Conservation (phyloP, 2,797 vertebrate genomes). For the Astyanax mexicanus region DNA sequence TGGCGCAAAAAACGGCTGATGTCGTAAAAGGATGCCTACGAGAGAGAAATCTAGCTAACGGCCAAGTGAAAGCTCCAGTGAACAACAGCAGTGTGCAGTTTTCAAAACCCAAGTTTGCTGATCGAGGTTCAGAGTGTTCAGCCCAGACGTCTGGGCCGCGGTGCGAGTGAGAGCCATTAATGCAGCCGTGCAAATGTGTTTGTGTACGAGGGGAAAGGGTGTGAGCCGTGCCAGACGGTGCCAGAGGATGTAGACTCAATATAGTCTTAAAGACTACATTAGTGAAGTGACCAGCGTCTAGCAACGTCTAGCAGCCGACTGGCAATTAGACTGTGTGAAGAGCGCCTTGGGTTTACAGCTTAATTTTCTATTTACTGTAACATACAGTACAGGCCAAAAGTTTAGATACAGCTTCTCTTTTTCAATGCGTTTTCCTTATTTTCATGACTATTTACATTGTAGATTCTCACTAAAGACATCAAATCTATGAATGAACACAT, state of each 20-base stretch:
- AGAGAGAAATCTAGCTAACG: not conserved
- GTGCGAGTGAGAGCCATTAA: not conserved
- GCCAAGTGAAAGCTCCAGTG: not conserved
- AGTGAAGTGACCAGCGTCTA: not conserved
- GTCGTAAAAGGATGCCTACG: not conserved
- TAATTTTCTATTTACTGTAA: no score
- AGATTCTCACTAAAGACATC: no score
- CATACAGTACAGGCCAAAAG: no score
- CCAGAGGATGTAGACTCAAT: slow-evolving; percentile 8
- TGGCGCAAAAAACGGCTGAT: not conserved
- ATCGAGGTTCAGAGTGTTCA: slow-evolving; percentile 3
- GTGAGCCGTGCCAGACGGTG: slow-evolving; percentile 16
- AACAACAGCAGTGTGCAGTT: not conserved
- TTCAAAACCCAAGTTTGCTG: slow-evolving; percentile 6
- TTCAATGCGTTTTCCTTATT: no score
- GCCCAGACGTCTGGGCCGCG: slow-evolving; percentile 1
- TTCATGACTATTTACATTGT: no score
- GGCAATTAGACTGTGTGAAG: not conserved
- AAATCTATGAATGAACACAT: no score
- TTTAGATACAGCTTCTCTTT: no score
- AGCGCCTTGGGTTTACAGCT: not conserved
- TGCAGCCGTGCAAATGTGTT: slow-evolving; percentile 9
- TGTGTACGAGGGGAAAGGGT: not conserved
- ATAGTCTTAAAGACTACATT: not conserved
- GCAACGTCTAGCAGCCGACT: not conserved